A percentile compares a stretch with the other conserved stretches of the same genome.
These are phyloP conservation scores for Thomomys bottae DNA, from an alignment of 2,113 vertebrate species.

Conservation along the genomic window DNA sequence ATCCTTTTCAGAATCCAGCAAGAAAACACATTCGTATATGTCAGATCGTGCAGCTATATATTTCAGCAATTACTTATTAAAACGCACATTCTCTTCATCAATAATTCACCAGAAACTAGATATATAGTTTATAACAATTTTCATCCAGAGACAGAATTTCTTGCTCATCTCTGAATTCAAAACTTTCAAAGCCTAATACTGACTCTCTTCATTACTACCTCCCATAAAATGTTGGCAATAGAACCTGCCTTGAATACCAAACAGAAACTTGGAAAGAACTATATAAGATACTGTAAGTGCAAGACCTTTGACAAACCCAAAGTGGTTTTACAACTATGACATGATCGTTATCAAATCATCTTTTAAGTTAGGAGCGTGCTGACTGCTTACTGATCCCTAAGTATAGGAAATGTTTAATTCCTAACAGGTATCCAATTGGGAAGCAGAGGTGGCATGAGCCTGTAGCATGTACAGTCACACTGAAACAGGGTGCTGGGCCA, in stretches of 20 bases:
- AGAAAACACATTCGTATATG: too few relatives aligned
- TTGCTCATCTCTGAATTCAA: neutral
- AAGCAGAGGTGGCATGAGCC: neutral
- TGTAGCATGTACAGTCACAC: slow-evolving; percentile 12
- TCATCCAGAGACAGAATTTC: slow-evolving; percentile 1
- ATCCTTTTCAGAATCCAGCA: too few relatives aligned
- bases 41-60: too few relatives aligned
- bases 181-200: neutral
- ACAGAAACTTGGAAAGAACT: neutral
- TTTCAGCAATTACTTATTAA: too few relatives aligned
- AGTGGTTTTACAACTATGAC: neutral
- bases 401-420: neutral
- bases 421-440: neutral
- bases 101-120: neutral
- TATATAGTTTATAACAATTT: neutral
- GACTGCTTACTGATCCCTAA: neutral
- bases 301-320: neutral
- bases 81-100: too few relatives aligned
- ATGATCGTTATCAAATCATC: neutral
- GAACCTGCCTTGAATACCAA: neutral
- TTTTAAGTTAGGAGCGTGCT: neutral
- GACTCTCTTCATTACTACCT: neutral
- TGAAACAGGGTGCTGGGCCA: neutral
- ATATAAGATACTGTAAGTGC: neutral
- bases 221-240: neutral